Percentiles rank a stretch among this genome's conserved stretches.
Evolutionary conservation across 2,888 invertebrate genomes (phyloP).

Genomic region (Drosophila anomelani): DNA sequence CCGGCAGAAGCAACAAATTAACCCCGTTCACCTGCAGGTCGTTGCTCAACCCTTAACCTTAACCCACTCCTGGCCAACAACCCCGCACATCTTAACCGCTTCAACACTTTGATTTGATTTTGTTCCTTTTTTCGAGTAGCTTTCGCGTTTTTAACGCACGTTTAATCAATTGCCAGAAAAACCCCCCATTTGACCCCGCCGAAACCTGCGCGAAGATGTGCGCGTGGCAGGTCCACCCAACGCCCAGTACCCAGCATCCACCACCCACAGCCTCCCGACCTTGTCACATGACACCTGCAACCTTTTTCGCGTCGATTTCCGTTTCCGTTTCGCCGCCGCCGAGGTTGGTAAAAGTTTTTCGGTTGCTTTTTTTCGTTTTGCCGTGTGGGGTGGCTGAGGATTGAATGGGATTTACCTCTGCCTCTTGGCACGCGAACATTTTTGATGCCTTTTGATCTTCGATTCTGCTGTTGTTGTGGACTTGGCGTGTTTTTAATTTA

Average conservation of each 20-base stretch:
- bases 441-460: constrained; percentile 81
- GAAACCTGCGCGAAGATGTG: constrained; percentile 45
- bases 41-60: constrained; percentile 63
- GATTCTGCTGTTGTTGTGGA: constrained; percentile 66
- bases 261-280: constrained; percentile 45
- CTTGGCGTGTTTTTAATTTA: constrained; percentile 83
- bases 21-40: constrained; percentile 68
- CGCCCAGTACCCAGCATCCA: constrained; percentile 7
- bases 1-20: constrained; percentile 74
- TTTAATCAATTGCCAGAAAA: constrained; percentile 68
- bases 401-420: constrained; percentile 25
- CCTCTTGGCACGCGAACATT: constrained; percentile 53
- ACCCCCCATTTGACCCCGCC: constrained; percentile 16
- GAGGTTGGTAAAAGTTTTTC: constrained; percentile 46
- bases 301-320: constrained; percentile 81
- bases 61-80: constrained; percentile 40
- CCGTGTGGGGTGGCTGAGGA: constrained; percentile 11
- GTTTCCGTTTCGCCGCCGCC: constrained; percentile 72
- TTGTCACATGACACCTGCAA: constrained; percentile 81
- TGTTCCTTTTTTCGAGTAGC: constrained; percentile 24
- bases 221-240: constrained; percentile 44
- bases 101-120: constrained; percentile 82
- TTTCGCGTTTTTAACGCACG: constrained; percentile 50
- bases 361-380: constrained; percentile 49
- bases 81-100: constrained; percentile 69